Evolutionary conservation across 2,797 vertebrate genomes (phyloP).

Genomic region (Pantherophis alleghaniensis): DNA sequence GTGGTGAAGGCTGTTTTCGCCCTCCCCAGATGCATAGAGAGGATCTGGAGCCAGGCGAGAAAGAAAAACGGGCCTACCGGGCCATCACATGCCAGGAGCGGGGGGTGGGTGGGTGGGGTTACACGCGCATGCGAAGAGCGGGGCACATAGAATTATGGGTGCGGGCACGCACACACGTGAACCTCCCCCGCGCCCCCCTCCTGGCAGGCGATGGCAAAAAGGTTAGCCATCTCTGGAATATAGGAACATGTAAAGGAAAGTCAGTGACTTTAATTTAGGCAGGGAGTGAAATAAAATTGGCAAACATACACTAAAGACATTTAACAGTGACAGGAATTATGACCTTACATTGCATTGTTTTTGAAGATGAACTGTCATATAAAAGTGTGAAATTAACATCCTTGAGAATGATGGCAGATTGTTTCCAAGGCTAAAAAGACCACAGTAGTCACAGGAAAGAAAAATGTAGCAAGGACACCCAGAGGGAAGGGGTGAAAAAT

Average conservation of each 20-base stretch:
- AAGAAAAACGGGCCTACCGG: too few species aligned
- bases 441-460: background rate
- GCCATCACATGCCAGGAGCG: too few species aligned
- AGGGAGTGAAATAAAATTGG: background rate
- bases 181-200: too few species aligned
- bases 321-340: background rate
- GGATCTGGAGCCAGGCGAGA: too few species aligned
- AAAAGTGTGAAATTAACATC: background rate
- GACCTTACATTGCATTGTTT: background rate
- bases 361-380: background rate
- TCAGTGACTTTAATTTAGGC: background rate
- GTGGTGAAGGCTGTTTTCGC: too few species aligned
- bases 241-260: background rate
- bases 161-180: too few species aligned
- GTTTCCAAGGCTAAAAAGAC: background rate
- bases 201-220: too few species aligned
- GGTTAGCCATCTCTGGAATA: too few species aligned
- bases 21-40: too few species aligned
- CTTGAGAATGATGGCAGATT: background rate
- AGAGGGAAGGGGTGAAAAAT: background rate
- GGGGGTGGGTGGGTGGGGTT: too few species aligned
- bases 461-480: background rate
- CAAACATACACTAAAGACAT: background rate
- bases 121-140: too few species aligned
- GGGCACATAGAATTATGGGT: too few species aligned